A percentile compares a stretch with the other conserved stretches of the same genome.
These are phyloP conservation scores for Agapornis canus DNA, from an alignment of 2,797 vertebrate genomes.

Conservation along the genomic window DNA sequence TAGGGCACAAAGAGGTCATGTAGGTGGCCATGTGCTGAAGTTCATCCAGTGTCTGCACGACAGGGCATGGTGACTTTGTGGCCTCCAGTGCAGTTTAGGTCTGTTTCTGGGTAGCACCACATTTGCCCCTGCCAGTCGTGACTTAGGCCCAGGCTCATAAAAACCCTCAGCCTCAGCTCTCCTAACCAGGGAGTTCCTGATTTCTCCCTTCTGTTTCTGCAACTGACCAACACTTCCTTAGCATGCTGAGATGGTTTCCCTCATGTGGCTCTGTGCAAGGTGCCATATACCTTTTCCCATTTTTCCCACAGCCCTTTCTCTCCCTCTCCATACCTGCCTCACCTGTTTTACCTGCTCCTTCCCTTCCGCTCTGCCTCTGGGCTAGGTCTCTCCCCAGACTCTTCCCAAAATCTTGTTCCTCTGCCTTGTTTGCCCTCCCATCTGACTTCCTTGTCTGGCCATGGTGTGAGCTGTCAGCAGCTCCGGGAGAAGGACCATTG, in stretches of 20 bases:
- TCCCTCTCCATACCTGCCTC: slow-evolving; percentile 23
- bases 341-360: slow-evolving; percentile 53
- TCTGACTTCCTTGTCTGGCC: slow-evolving; percentile 19
- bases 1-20: not conserved
- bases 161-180: not conserved
- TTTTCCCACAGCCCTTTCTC: slow-evolving; percentile 19
- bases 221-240: not conserved
- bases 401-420: not conserved
- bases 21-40: rapidly evolving
- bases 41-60: not conserved
- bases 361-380: not conserved
- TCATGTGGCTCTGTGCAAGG: rapidly evolving
- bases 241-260: not conserved
- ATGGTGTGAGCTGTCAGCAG: not conserved
- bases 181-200: not conserved
- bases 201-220: not conserved
- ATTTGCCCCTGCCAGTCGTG: not conserved
- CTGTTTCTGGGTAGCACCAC: not conserved
- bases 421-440: slow-evolving; percentile 7
- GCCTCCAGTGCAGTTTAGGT: not conserved
- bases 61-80: not conserved
- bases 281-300: not conserved
- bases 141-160: not conserved
- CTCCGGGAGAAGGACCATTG: not conserved
- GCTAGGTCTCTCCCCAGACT: slow-evolving; percentile 33